Evolutionary conservation across 1,140 invertebrate genomes (phyloP).

Genomic region (Drosophila neocordata): DNA sequence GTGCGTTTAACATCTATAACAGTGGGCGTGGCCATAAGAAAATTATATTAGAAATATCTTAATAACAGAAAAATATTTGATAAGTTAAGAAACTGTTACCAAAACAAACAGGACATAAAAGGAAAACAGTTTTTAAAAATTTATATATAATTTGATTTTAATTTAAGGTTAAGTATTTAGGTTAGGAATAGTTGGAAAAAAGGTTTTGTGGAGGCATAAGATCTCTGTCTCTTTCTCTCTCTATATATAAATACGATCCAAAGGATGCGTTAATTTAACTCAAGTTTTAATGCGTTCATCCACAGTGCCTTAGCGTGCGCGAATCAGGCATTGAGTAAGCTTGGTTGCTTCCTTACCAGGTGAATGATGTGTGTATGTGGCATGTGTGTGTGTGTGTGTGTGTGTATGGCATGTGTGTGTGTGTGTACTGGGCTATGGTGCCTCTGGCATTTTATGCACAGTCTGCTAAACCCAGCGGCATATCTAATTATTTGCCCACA

Average conservation of each 20-base stretch:
- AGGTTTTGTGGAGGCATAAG: no score
- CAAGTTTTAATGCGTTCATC: neutral
- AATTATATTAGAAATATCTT: no score
- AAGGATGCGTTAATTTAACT: no score
- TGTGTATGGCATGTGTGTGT: slow-evolving; percentile 13
- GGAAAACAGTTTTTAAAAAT: no score
- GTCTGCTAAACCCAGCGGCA: slow-evolving; percentile 57
- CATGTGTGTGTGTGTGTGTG: neutral
- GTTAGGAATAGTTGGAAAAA: no score
- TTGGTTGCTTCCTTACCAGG: neutral
- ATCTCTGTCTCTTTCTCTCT: no score
- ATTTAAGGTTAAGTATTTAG: no score
- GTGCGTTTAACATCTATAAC: slow-evolving; percentile 8
- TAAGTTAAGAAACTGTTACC: no score
- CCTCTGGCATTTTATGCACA: slow-evolving; percentile 46
- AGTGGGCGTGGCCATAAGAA: neutral
- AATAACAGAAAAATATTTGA: no score
- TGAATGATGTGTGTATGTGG: neutral
- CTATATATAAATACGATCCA: no score
- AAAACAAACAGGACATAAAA: no score
- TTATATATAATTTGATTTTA: no score
- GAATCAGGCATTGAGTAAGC: neutral
- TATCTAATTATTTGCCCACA: slow-evolving; percentile 59
- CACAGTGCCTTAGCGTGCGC: neutral
- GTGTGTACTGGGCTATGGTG: slow-evolving; percentile 7